Percentiles rank a stretch among this genome's conserved stretches.
These are phyloP conservation scores for Falco biarmicus DNA, from an alignment of 2,797 vertebrate species.

Conservation along the genomic window DNA sequence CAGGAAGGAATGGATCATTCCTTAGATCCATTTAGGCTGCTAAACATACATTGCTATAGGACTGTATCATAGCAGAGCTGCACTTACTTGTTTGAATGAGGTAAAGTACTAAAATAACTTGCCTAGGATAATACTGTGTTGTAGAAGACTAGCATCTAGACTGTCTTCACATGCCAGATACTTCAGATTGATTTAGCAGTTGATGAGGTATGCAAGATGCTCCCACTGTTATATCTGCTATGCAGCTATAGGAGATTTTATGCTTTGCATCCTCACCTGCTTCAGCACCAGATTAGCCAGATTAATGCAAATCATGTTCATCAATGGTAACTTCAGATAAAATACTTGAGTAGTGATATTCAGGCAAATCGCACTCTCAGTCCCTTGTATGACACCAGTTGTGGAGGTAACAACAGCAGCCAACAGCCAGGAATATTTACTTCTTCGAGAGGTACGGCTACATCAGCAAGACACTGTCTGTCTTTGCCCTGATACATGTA, in stretches of 20 bases:
- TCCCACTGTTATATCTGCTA: neutral
- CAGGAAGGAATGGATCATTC: neutral
- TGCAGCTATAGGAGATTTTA: neutral
- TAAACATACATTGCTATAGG: neutral
- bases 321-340: neutral
- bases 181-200: neutral
- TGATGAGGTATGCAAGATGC: neutral
- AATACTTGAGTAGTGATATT: neutral
- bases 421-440: neutral
- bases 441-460: neutral
- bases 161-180: neutral
- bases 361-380: neutral
- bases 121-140: neutral
- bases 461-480: constrained; percentile 6
- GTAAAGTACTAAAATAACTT: neutral
- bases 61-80: neutral
- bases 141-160: neutral
- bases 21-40: neutral
- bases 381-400: neutral
- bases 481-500: constrained; percentile 8
- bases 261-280: neutral
- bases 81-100: neutral
- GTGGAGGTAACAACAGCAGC: neutral
- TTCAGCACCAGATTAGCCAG: neutral
- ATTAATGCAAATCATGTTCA: neutral